Base-by-base conservation (phyloP, 2,797 vertebrate species). In the Pogoniulus pusillus region DNA sequence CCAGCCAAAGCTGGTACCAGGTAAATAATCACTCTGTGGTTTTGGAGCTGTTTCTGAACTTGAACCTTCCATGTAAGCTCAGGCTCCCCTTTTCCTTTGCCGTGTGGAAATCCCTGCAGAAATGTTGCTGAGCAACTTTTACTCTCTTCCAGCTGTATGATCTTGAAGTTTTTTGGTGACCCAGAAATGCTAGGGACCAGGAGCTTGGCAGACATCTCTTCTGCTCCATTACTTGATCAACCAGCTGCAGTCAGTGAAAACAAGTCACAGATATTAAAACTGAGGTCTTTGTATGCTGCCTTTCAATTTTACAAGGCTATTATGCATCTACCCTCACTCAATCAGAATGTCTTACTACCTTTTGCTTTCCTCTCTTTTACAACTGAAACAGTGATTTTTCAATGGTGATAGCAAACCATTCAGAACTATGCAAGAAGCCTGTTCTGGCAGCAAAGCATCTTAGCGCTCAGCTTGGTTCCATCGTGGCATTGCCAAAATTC, bases 21-120 rank as follows among this genome's bases (percentile, higher is more conserved):
- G 43, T 70, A 80, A 81, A 37, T 49, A 87, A 62, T 59, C 4
- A 9, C 14, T 74, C 59, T 37, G 60, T 70, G 85, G 53, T 76
- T 93, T 78, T 84, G 60, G 60, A 87, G 23, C 26, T 51, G 12
- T 72, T 93, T 91, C 55, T 1, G 2, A 72, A 45, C 20, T 72
- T 58, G 60, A 93, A 71, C 49, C 12, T 10, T 68, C 43, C 1
- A 2, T 9, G 5, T 49, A 78, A 63, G 23, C 26, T 78, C 14
- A 57, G 29, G 14, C 85, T 91, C 47, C 35, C 58, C 32, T 60
- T 27, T 73, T 81, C 16, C 10, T 15, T 16, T 87, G 75, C 74
- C 64, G 71, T 64, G 74, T 45, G 35, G 64, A 91, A 95, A 92
- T 83, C 45, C 12, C 35, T 79, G 82, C 19, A 79, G 77, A 87